These are phyloP conservation scores for Xenentodon cancila DNA, from an alignment of 2,797 vertebrate genomes.

Conservation along the genomic window DNA sequence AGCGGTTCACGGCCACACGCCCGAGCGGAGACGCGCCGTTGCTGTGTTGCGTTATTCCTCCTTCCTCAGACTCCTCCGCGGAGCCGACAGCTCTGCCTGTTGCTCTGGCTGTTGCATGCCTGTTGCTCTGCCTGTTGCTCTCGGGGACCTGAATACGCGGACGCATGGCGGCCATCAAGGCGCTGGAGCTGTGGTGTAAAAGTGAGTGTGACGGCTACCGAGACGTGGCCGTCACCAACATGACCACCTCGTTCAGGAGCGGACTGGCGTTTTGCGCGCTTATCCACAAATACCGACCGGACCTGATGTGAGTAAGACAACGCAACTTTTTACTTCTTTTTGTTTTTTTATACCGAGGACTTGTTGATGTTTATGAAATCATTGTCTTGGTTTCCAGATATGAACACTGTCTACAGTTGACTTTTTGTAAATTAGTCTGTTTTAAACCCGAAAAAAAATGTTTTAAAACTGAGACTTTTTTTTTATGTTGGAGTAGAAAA, in stretches of 20 bases:
- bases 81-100: not conserved
- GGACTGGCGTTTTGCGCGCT: conserved; percentile 97
- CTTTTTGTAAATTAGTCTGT: not conserved
- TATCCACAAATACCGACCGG: conserved; percentile 93
- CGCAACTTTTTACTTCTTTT: no score
- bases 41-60: not conserved
- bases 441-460: no score
- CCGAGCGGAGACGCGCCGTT: conserved; percentile 11
- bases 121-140: conserved; percentile 1
- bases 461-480: no score
- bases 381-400: no score
- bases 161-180: conserved; percentile 92
- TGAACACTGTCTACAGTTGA: not conserved
- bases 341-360: no score
- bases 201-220: conserved; percentile 91
- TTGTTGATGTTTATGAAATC: not conserved
- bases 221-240: conserved; percentile 91
- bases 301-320: conserved; percentile 95
- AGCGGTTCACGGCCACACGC: conserved; percentile 39
- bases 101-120: no score
- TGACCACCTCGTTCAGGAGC: conserved; percentile 96
- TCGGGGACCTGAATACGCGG: no score
- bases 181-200: conserved; percentile 94
- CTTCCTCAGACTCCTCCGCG: conserved; percentile 35
- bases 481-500: not conserved